Percentiles rank a stretch among this genome's conserved stretches.
These are phyloP conservation scores for Tiliacea aurago DNA, from an alignment of 2,888 invertebrate species.

Conservation along the genomic window DNA sequence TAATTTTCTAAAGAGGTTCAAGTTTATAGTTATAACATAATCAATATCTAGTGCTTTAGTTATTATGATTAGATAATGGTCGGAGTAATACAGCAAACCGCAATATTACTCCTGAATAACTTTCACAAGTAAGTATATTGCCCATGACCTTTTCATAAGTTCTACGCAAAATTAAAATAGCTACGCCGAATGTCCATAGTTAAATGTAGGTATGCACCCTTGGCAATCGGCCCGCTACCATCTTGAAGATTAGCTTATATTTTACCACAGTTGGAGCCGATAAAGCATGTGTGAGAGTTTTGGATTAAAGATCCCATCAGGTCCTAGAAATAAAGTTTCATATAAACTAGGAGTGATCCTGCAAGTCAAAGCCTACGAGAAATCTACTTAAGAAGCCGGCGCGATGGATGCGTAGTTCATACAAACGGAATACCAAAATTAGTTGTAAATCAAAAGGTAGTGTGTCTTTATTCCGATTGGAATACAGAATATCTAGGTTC, in stretches of 20 bases:
- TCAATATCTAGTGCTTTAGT: constrained; percentile 5
- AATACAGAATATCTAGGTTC: too few relatives aligned
- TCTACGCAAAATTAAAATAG: constrained; percentile 9
- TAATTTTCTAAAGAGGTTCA: constrained; percentile 34
- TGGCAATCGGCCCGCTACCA: neutral
- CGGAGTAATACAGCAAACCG: neutral
- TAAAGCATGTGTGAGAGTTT: too few relatives aligned
- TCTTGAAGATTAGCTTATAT: constrained; percentile 6
- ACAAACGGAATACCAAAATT: too few relatives aligned
- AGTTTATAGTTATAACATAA: constrained; percentile 21
- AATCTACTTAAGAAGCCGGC: too few relatives aligned
- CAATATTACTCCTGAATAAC: constrained; percentile 2
- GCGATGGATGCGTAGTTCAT: too few relatives aligned
- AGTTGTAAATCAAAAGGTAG: too few relatives aligned
- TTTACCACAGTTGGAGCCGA: neutral
- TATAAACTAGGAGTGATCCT: too few relatives aligned
- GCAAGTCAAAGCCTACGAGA: too few relatives aligned
- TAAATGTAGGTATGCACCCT: neutral
- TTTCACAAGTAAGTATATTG: constrained; percentile 8
- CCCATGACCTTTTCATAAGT: constrained; percentile 11
- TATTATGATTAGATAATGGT: constrained; percentile 18
- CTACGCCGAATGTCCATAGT: neutral
- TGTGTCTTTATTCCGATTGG: too few relatives aligned
- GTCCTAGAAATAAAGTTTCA: too few relatives aligned
- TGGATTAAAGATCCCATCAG: too few relatives aligned